Conservation (phyloP, 1,140 invertebrate species). For the Procambarus clarkii region DNA sequence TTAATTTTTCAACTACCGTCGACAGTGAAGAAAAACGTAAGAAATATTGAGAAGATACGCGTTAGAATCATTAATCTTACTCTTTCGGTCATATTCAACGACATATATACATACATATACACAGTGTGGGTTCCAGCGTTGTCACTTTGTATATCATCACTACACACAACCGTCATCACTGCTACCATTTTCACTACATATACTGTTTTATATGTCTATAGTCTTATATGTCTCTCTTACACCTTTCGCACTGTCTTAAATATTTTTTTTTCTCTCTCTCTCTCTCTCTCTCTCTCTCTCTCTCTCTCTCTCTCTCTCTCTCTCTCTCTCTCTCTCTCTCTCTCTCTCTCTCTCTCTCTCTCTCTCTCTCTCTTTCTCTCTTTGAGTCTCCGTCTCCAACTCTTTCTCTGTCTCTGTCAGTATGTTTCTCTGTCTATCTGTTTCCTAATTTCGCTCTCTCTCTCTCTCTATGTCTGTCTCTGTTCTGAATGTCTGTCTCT, state of each 20-base stretch:
- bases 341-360: constrained; percentile 11
- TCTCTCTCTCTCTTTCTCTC: not conserved
- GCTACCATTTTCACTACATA: not conserved
- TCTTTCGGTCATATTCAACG: too few relatives aligned
- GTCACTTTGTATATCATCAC: not conserved
- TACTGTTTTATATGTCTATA: not conserved
- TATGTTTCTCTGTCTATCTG: too few relatives aligned
- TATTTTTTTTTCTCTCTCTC: not conserved
- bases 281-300: not conserved
- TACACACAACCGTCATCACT: not conserved
- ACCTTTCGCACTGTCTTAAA: not conserved
- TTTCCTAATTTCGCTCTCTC: too few relatives aligned
- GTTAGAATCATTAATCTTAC: too few relatives aligned
- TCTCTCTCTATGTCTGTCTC: not conserved
- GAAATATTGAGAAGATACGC: too few relatives aligned
- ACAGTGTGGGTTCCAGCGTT: not conserved
- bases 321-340: constrained; percentile 9
- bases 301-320: constrained; percentile 1
- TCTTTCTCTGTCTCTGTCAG: too few relatives aligned
- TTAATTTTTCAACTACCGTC: too few relatives aligned
- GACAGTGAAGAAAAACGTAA: too few relatives aligned
- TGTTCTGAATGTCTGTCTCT: not conserved
- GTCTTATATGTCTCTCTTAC: not conserved
- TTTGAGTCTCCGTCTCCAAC: too few relatives aligned
- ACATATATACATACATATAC: not conserved